These are phyloP conservation scores for Matsumurasca onukii DNA, from an alignment of 1,140 invertebrate species.

Conservation along the genomic window DNA sequence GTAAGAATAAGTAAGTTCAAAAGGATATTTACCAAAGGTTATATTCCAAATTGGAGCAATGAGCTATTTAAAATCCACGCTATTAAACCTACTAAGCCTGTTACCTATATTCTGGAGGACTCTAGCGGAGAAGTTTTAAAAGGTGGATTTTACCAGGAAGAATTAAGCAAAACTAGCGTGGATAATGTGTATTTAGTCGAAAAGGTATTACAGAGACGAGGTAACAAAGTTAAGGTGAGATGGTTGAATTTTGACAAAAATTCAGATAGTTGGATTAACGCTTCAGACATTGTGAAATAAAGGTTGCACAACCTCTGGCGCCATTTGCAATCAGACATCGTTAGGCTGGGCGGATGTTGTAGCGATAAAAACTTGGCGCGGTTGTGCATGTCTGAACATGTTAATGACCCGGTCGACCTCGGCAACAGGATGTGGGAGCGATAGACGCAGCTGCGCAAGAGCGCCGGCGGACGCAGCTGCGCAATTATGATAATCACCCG, in stretches of 20 bases:
- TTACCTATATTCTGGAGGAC: constrained; percentile 36
- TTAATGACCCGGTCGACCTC: too few relatives aligned
- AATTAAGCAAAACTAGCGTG: constrained; percentile 41
- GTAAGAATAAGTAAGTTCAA: constrained; percentile 36
- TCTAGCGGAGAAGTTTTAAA: constrained; percentile 32
- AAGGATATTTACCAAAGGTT: constrained; percentile 39
- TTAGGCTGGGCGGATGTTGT: too few relatives aligned
- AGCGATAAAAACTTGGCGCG: too few relatives aligned
- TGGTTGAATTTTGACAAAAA: constrained; percentile 47
- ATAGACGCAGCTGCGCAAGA: too few relatives aligned
- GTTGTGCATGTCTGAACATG: too few relatives aligned
- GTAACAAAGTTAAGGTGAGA: constrained; percentile 45
- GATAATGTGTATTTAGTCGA: constrained; percentile 44
- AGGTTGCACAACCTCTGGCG: too few relatives aligned
- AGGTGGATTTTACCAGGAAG: constrained; percentile 44
- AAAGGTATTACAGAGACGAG: constrained; percentile 42
- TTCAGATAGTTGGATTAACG: constrained; percentile 47
- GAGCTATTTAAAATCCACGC: constrained; percentile 33
- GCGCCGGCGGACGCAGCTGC: too few relatives aligned
- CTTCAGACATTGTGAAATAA: constrained; percentile 28
- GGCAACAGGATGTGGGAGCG: too few relatives aligned
- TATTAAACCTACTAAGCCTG: constrained; percentile 31
- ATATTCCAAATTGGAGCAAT: constrained; percentile 32
- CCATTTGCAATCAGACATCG: too few relatives aligned
- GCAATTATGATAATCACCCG: too few relatives aligned